Evolutionary conservation across 2,113 vertebrate genomes (phyloP), one percentile per base, ranked within the genome.

Genomic region (Pluvialis apricaria): DNA sequence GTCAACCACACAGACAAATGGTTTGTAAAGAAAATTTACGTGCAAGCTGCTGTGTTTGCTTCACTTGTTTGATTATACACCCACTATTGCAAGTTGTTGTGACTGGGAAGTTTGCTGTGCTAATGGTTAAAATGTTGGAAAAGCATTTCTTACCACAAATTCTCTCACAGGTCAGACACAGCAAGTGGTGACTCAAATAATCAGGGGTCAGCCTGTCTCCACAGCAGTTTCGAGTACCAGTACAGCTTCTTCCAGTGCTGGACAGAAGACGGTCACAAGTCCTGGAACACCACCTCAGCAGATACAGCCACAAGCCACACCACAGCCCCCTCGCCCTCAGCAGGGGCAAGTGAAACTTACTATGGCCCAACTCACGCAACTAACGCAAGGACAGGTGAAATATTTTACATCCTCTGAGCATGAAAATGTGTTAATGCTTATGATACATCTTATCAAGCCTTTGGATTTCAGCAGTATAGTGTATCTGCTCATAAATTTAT

Each of bases 271-370:
- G 1, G 82, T 98, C 45, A 96, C 98, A 31, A 92, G 97, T 62
- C 60, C 98, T n/a, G 96, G 86, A 36, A 32, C 98, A 5, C 42
- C 99, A 11, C 73, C 97, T 29, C 95, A 97, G 34, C 96, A 77
- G 26, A 55, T 97, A 11, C 97, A 98, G 61, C 90, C 98, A 5
- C 97, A 98, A 79, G 80, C 94, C 51, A 45, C 98, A 17, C 20
- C 98, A 0, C 98, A 97, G 4, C 28, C 98, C 21, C 95, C 97
- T 79, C 98, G 99, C 16, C 99, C 99, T 2, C 99, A 99, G 82
- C 99, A 99, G 97, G 99, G 99, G 38, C 99, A 99, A 91, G 99
- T 99, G 82, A 99, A 99, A 82, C 99, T 99, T 44, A 99, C 99
- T 11, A 99, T 99, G 99, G 99, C 99, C 28, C 99, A 99, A 69